Percentiles rank a stretch among this genome's conserved stretches.
phyloP scores from a whole-genome alignment of 2,113 vertebrate species.

The Callithrix jacchus region DNA sequence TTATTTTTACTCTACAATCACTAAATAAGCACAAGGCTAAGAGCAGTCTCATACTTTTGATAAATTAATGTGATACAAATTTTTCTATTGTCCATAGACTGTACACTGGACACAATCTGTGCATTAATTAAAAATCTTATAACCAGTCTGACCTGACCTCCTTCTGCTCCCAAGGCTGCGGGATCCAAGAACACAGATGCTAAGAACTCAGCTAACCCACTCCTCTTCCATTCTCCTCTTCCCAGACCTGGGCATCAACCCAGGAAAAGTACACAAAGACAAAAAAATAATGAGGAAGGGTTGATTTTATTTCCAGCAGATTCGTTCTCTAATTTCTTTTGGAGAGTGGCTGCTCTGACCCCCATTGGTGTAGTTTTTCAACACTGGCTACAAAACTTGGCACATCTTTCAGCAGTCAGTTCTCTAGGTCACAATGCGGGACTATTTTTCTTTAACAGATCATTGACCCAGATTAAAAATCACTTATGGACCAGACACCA shows the following conservation, averaged over 20 bases:
- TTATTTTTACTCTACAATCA: background rate
- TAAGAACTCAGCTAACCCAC: background rate
- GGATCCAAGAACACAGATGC: background rate
- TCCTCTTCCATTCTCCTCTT: background rate
- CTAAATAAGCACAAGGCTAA: background rate
- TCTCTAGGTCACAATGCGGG: background rate
- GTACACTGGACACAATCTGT: background rate
- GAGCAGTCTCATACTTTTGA: background rate
- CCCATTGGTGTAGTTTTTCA: background rate
- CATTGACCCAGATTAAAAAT: constrained; percentile 60
- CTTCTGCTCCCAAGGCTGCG: background rate
- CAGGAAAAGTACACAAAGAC: constrained; percentile 5
- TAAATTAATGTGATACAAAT: background rate
- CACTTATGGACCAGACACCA: constrained; percentile 29
- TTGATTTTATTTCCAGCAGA: background rate
- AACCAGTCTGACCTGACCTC: background rate
- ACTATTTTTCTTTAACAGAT: constrained; percentile 51
- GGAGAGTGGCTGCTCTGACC: background rate
- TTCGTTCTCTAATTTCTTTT: background rate
- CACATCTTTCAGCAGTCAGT: background rate
- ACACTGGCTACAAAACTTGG: background rate
- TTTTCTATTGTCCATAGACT: background rate
- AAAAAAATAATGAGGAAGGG: background rate
- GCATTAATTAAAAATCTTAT: background rate
- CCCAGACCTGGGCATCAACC: background rate